Evolutionary conservation across 2,113 vertebrate genomes (phyloP), one percentile per base, ranked within the genome.

Genomic region (Speoplatyrhinus poulsoni): DNA sequence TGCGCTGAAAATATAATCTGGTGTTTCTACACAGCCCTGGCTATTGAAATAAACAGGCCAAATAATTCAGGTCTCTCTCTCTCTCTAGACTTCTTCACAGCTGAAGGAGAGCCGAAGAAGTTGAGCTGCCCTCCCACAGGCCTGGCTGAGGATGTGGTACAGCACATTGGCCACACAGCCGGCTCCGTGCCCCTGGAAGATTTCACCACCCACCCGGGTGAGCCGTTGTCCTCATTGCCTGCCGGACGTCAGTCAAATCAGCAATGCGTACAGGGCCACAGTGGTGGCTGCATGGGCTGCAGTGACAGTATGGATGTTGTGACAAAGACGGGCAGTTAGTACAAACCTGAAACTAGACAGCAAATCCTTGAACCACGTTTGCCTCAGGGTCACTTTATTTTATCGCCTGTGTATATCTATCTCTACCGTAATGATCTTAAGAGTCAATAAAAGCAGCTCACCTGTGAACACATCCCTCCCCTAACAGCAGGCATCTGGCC

Each of bases 141-240:
- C 2, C 90, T 97, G 61, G 88, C 85, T 0, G 95, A 97, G 58
- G 94, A 95, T 3, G 77, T 93, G 61, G 76, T 96, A 74, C 78
- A 73, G 0, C 95, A 97, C 73, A 97, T 96, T 0, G 94, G 94
- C 17, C 93, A 90, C 4, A 91, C 93, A 60, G 96, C 95, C 69
- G 96, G 96, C 90, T 97, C 95, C 0, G 95, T 97, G 49, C 95
- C 95, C 0, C 89, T 95, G 75, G 93, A 96, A 71, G 92, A 95
- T 76, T 95, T 98, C 82, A 94, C 93, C 9, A 94, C 96, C 79
- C 95, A 97, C 5, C 92, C 94, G 82, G 87, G 83, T 89, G 64
- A 83, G 84, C 70, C 26, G 7, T 9, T 1, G 3, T 11, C 26
- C 46, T 10, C 15, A 46, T 60, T n/a, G 15, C 15, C 53, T n/a